These are phyloP conservation scores for Chloebia gouldiae DNA, from an alignment of 2,113 vertebrate genomes.

Conservation along the genomic window DNA sequence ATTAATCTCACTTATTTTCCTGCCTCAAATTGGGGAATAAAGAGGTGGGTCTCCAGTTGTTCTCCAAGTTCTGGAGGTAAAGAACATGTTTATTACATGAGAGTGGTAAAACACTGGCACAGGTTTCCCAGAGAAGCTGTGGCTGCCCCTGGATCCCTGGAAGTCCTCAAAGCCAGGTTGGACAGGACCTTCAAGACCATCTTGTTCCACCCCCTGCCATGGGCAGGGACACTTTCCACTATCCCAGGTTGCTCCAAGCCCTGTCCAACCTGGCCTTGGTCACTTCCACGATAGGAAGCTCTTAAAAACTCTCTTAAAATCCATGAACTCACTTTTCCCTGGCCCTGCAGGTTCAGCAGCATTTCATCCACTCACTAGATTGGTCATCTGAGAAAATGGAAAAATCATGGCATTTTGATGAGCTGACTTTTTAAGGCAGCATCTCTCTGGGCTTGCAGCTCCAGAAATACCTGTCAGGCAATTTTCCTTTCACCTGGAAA, in stretches of 20 bases:
- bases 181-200: neutral
- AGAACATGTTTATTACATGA: neutral
- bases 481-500: neutral
- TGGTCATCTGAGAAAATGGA: neutral
- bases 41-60: neutral
- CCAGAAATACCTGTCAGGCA: neutral
- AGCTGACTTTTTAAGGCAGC: neutral
- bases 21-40: rapidly evolving
- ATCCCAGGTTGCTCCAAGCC: neutral
- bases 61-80: neutral
- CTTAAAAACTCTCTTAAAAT: neutral
- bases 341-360: neutral
- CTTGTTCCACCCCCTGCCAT: neutral
- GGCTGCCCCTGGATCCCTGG: neutral
- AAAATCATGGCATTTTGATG: neutral
- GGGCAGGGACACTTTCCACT: neutral
- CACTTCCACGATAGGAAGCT: neutral
- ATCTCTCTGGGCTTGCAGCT: neutral
- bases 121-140: neutral
- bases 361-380: neutral
- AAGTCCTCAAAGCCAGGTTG: neutral
- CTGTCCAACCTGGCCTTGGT: neutral
- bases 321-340: neutral
- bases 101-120: neutral
- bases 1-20: neutral